Conservation (phyloP, 2,113 vertebrate species). For the Tragelaphus buxtoni region DNA sequence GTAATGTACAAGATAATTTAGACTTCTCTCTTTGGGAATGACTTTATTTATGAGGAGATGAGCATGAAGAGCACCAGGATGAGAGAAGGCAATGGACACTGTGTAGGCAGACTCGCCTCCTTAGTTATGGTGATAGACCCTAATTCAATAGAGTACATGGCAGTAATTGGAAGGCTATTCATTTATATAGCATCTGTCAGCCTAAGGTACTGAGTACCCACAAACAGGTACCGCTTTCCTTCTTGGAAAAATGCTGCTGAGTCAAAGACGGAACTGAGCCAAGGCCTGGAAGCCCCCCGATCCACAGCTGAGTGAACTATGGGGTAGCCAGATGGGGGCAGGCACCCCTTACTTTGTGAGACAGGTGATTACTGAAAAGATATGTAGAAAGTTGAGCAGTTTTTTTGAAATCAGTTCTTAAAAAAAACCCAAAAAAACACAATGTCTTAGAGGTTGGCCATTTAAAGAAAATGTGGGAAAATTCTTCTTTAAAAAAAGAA, state of each 20-base stretch:
- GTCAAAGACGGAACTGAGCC: not conserved
- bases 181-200: constrained; percentile 70
- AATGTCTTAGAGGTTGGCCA: not conserved
- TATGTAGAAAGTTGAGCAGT: not conserved
- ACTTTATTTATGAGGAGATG: not conserved
- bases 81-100: not conserved
- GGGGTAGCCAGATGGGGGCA: not conserved
- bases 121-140: constrained; percentile 59
- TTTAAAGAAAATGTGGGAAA: not conserved
- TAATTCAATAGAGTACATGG: constrained; percentile 51
- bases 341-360: not conserved
- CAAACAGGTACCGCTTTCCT: constrained; percentile 23
- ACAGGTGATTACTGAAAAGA: not conserved
- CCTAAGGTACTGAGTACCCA: constrained; percentile 38
- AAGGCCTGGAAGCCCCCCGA: not conserved
- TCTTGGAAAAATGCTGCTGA: not conserved
- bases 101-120: constrained; percentile 48
- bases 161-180: constrained; percentile 64
- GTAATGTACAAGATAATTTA: constrained; percentile 58
- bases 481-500: not conserved
- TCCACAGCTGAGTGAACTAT: not conserved
- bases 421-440: not conserved
- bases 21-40: constrained; percentile 50
- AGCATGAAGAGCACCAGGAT: not conserved
- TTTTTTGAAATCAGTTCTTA: not conserved